Evolutionary conservation across 2,888 invertebrate species (phyloP).

Genomic region (Volucella inflata): DNA sequence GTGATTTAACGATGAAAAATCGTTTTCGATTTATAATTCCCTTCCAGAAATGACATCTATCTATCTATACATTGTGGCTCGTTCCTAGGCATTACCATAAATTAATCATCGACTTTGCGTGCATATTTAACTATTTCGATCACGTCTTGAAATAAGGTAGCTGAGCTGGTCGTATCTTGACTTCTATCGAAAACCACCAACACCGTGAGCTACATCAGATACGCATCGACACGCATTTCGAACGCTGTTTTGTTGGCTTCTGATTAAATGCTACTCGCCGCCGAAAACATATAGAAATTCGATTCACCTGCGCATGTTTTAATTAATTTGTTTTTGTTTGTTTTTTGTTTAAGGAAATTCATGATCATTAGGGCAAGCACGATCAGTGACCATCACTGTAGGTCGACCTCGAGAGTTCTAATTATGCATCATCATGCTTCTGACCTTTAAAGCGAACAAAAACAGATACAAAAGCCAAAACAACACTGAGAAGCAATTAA

Average conservation of each 20-base stretch:
- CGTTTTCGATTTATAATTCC: slow-evolving; percentile 1
- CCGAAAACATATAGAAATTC: too few species aligned
- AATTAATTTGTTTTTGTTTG: slow-evolving; percentile 24
- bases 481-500: slow-evolving; percentile 21
- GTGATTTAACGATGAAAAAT: slow-evolving; percentile 6
- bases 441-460: slow-evolving; percentile 36
- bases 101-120: slow-evolving; percentile 23
- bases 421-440: slow-evolving; percentile 50
- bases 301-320: too few species aligned
- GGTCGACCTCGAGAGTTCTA: slow-evolving; percentile 56
- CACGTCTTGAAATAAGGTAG: slow-evolving; percentile 48
- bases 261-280: not conserved
- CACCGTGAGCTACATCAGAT: slow-evolving; percentile 32
- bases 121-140: slow-evolving; percentile 27
- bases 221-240: slow-evolving; percentile 52
- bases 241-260: slow-evolving; percentile 31
- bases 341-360: slow-evolving; percentile 12
- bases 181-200: slow-evolving; percentile 10
- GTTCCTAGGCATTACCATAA: slow-evolving; percentile 5
- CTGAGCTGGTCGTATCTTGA: not conserved
- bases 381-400: slow-evolving; percentile 44
- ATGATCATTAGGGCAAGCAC: slow-evolving; percentile 34
- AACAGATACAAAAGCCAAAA: slow-evolving; percentile 17
- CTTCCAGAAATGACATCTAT: too few species aligned
- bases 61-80: slow-evolving; percentile 1